These are phyloP conservation scores for Mayetiola destructor DNA, from an alignment of 2,888 invertebrate species.

Conservation along the genomic window DNA sequence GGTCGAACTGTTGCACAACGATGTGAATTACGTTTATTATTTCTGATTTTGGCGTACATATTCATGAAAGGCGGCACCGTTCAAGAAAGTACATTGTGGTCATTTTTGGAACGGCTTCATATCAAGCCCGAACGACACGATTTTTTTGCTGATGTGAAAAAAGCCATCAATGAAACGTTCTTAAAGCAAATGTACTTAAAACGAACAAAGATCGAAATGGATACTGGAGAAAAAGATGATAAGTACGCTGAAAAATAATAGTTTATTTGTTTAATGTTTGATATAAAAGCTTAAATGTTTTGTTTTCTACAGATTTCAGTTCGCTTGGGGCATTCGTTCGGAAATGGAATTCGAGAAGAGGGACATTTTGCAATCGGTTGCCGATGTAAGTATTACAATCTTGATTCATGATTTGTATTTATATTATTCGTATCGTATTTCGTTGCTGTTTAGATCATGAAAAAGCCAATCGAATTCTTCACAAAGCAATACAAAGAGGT, in stretches of 20 bases:
- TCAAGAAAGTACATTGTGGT: not conserved
- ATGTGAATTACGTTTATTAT: not conserved
- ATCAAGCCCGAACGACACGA: not conserved
- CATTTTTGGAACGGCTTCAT: not conserved
- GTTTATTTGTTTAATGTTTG: not conserved
- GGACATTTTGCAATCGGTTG: not conserved
- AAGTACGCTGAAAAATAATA: not conserved
- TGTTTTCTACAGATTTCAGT: not conserved
- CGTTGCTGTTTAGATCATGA: too few relatives aligned
- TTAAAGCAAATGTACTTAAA: not conserved
- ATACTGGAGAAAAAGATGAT: not conserved
- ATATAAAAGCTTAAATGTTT: not conserved
- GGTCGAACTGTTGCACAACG: not conserved
- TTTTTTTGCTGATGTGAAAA: not conserved
- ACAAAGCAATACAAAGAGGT: too few relatives aligned
- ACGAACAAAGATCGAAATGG: not conserved
- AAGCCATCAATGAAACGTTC: not conserved
- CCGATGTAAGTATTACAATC: not conserved
- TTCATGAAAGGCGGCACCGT: not conserved
- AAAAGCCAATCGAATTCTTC: too few relatives aligned
- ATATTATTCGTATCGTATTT: too few relatives aligned
- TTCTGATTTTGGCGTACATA: not conserved
- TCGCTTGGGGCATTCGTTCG: not conserved
- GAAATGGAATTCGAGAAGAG: not conserved
- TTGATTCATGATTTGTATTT: too few relatives aligned